These are phyloP conservation scores for Zosterops borbonicus DNA, from an alignment of 2,113 vertebrate genomes.

Conservation along the genomic window DNA sequence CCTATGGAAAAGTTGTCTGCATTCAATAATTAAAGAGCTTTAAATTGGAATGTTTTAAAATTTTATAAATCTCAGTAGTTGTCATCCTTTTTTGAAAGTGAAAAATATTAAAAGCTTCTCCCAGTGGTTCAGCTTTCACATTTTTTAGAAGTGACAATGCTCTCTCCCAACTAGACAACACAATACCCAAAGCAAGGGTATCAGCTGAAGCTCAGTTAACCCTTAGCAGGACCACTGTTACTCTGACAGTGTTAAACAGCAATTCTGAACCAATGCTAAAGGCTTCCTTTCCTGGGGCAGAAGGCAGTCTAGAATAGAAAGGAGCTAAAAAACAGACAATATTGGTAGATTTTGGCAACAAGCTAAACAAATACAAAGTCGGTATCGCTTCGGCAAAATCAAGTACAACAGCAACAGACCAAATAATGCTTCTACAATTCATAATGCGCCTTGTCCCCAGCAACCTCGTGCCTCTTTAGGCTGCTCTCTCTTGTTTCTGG, in stretches of 20 bases:
- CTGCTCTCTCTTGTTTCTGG: background rate
- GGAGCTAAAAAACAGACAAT: background rate
- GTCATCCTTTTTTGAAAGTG: slow-evolving; percentile 29
- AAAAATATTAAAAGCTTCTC: slow-evolving; percentile 14
- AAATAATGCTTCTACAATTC: background rate
- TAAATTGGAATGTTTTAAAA: slow-evolving; percentile 55
- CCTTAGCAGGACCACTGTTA: background rate
- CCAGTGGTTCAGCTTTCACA: background rate
- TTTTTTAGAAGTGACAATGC: background rate
- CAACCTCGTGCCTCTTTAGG: background rate
- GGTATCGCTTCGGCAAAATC: background rate
- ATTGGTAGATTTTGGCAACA: background rate
- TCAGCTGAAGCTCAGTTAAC: background rate
- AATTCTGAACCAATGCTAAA: background rate
- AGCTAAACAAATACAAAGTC: background rate
- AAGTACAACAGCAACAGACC: background rate
- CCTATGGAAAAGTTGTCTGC: background rate
- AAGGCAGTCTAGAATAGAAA: background rate
- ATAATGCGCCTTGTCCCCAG: background rate
- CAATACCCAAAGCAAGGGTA: background rate
- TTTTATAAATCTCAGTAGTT: slow-evolving; percentile 35
- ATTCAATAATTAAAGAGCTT: slow-evolving; percentile 49
- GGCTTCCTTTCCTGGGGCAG: background rate
- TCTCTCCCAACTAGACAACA: background rate
- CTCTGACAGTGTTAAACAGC: background rate